Conservation (phyloP, 92 coral and sea anemone genomes). For the Actinernus sp. region DNA sequence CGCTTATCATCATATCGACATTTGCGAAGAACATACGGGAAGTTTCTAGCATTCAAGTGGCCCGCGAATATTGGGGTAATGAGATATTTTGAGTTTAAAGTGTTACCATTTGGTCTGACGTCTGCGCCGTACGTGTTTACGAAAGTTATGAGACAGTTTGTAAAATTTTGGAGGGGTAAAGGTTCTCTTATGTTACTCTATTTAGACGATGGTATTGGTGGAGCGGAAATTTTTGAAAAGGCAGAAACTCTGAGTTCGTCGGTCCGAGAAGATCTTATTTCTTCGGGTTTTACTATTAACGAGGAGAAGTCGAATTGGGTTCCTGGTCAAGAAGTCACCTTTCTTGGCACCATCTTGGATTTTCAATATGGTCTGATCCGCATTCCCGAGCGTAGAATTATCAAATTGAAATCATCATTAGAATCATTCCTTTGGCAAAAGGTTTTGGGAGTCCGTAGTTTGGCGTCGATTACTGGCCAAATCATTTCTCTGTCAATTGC, state of each 20-base stretch:
- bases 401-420: slow-evolving; percentile 47
- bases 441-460: slow-evolving; percentile 10
- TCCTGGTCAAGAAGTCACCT: slow-evolving; percentile 34
- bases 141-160: slow-evolving; percentile 56
- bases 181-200: slow-evolving; percentile 13
- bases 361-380: slow-evolving; percentile 36
- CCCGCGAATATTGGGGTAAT: slow-evolving; percentile 19
- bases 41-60: slow-evolving; percentile 51
- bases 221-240: not conserved
- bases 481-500: slow-evolving; percentile 55
- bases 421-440: slow-evolving; percentile 6
- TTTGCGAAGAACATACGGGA: slow-evolving; percentile 59
- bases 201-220: slow-evolving; percentile 55
- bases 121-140: slow-evolving; percentile 59
- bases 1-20: slow-evolving; percentile 63
- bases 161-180: slow-evolving; percentile 51
- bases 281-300: slow-evolving; percentile 56
- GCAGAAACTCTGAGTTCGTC: slow-evolving; percentile 19
- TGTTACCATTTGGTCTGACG: slow-evolving; percentile 53
- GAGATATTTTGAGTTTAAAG: slow-evolving; percentile 35
- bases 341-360: slow-evolving; percentile 45
- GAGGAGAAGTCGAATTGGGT: slow-evolving; percentile 45
- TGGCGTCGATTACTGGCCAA: slow-evolving; percentile 55
- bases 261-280: slow-evolving; percentile 36
- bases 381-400: slow-evolving; percentile 32